phyloP scores from a whole-genome alignment of 2,888 invertebrate species.

The Cosmia pyralina region DNA sequence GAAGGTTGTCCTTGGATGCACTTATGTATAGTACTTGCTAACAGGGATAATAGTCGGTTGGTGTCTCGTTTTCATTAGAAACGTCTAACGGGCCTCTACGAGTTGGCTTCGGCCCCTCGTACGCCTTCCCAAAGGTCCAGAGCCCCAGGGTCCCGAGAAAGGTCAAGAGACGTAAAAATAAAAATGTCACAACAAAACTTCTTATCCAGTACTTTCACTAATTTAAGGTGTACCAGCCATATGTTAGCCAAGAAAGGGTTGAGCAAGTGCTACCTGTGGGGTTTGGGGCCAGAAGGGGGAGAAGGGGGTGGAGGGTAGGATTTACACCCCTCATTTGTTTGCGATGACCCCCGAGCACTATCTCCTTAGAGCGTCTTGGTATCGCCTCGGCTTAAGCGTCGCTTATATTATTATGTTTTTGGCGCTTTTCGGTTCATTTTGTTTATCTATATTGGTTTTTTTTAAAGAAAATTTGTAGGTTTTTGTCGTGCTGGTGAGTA shows the following conservation, averaged over 20 bases:
- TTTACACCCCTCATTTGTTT: slow-evolving; percentile 93
- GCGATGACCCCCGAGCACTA: slow-evolving; percentile 91
- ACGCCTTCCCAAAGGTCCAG: too few species aligned
- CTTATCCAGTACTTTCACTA: slow-evolving; percentile 61
- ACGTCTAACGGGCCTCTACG: too few species aligned
- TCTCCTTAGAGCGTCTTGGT: slow-evolving; percentile 80
- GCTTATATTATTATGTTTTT: slow-evolving; percentile 75
- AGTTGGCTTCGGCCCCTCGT: too few species aligned
- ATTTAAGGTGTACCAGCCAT: slow-evolving; percentile 74
- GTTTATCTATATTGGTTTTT: slow-evolving; percentile 46
- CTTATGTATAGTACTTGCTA: too few species aligned
- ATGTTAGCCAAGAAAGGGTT: slow-evolving; percentile 89
- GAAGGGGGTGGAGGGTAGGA: slow-evolving; percentile 81
- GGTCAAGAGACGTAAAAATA: too few species aligned
- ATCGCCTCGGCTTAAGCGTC: slow-evolving; percentile 80
- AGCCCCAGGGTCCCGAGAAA: too few species aligned
- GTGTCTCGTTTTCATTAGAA: too few species aligned
- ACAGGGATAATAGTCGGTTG: too few species aligned
- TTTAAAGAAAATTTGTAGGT: slow-evolving; percentile 19
- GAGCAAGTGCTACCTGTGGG: slow-evolving; percentile 85
- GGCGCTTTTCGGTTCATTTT: slow-evolving; percentile 57
- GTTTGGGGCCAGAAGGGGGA: slow-evolving; percentile 62
- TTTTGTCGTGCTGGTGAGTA: background rate
- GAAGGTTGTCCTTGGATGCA: too few species aligned
- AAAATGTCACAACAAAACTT: slow-evolving; percentile 2